These are phyloP conservation scores for Neodiprion pinetum DNA, from an alignment of 1,140 invertebrate species.

Conservation along the genomic window DNA sequence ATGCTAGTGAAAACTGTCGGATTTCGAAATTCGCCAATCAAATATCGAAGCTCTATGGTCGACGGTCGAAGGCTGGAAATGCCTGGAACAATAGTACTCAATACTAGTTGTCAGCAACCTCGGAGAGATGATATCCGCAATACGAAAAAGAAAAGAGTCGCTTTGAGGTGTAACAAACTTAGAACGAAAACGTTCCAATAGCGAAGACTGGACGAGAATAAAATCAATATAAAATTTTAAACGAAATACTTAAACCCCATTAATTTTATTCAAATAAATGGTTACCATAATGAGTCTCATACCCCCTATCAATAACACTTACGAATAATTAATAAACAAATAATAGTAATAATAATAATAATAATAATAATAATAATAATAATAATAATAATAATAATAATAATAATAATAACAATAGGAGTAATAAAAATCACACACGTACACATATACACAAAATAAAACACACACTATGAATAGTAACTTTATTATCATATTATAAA, in stretches of 20 bases:
- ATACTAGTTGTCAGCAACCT: background rate
- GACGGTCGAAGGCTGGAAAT: background rate
- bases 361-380: constrained; percentile 36
- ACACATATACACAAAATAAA: constrained; percentile 42
- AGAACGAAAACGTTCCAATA: background rate
- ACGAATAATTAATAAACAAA: constrained; percentile 23
- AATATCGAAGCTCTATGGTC: no score
- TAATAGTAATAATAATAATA: constrained; percentile 34
- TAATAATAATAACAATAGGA: constrained; percentile 39
- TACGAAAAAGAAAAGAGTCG: background rate
- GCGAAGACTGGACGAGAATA: background rate
- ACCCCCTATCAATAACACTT: constrained; percentile 14
- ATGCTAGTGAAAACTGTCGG: no score
- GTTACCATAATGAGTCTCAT: constrained; percentile 16
- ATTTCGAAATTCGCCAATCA: no score
- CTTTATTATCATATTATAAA: constrained; percentile 59
- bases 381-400: constrained; percentile 39
- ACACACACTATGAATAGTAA: constrained; percentile 35
- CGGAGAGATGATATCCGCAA: background rate
- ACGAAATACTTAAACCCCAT: constrained; percentile 16
- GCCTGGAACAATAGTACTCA: constrained; percentile 4
- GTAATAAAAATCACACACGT: constrained; percentile 48
- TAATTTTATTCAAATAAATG: constrained; percentile 15
- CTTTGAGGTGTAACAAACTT: background rate
- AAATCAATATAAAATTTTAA: background rate